These are phyloP conservation scores for Leucosticte australis DNA, from an alignment of 2,113 vertebrate genomes.

Conservation along the genomic window DNA sequence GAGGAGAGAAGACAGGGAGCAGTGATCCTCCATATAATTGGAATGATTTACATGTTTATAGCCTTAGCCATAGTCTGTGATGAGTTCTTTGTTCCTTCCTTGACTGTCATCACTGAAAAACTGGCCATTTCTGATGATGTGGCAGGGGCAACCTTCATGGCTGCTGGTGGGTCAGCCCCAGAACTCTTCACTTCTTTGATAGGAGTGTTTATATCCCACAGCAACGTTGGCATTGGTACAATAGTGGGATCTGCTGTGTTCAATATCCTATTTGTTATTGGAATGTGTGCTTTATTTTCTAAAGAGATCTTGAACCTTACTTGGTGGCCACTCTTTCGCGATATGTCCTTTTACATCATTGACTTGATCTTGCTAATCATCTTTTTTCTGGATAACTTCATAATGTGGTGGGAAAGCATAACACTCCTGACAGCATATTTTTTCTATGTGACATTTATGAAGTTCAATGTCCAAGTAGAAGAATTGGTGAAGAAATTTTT, in stretches of 20 bases:
- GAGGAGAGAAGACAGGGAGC: constrained; percentile 86
- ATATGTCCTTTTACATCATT: constrained; percentile 96
- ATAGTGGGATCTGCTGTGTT: constrained; percentile 98
- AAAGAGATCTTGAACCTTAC: constrained; percentile 95
- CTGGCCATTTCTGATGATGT: constrained; percentile 94
- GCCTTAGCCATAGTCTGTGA: constrained; percentile 97
- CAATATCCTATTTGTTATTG: constrained; percentile 98
- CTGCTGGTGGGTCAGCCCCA: constrained; percentile 95
- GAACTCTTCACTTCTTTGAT: constrained; percentile 99
- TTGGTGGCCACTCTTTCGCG: constrained; percentile 98
- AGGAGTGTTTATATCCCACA: constrained; percentile 96
- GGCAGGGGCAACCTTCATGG: constrained; percentile 98
- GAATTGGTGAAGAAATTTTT: constrained; percentile 83
- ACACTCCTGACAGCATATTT: constrained; percentile 85
- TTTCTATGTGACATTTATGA: constrained; percentile 95
- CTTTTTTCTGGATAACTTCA: constrained; percentile 97
- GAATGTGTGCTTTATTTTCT: constrained; percentile 98
- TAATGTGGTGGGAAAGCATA: constrained; percentile 92
- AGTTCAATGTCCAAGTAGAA: constrained; percentile 92
- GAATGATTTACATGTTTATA: constrained; percentile 99
- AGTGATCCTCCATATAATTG: constrained; percentile 89
- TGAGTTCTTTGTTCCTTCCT: constrained; percentile 96
- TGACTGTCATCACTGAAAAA: constrained; percentile 97
- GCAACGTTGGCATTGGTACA: constrained; percentile 97
- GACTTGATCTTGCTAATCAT: constrained; percentile 95